phyloP scores from a whole-genome alignment of 2,113 vertebrate species.

The Dryoscopus gambensis region DNA sequence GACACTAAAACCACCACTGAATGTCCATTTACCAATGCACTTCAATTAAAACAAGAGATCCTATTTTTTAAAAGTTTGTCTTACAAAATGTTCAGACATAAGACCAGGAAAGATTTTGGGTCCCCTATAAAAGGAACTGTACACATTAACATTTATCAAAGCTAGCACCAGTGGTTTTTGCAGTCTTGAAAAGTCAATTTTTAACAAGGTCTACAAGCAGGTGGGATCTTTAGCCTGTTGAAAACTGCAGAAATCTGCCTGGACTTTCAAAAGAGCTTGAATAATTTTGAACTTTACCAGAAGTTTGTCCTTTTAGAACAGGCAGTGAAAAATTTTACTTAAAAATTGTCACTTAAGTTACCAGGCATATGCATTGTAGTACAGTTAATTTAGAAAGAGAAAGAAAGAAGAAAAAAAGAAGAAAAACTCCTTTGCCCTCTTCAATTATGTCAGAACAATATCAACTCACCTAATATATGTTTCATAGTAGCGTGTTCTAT shows the following conservation, averaged over 20 bases:
- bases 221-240: neutral
- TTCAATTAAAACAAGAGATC: neutral
- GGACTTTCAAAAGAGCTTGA: neutral
- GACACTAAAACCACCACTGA: neutral
- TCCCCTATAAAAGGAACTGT: neutral
- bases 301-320: neutral
- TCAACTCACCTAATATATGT: constrained; percentile 94
- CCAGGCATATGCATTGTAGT: neutral
- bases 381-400: neutral
- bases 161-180: neutral
- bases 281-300: neutral
- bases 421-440: neutral
- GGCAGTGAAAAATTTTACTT: neutral
- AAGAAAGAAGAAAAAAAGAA: neutral
- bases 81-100: neutral
- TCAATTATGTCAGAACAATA: neutral
- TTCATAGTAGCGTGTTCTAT: constrained; percentile 98
- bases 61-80: neutral
- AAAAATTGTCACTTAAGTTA: neutral
- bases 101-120: neutral
- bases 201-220: neutral
- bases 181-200: neutral
- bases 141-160: neutral
- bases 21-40: neutral
- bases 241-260: neutral